Base-by-base conservation (phyloP, 2,888 invertebrate genomes). In the Cephus pygmeus region DNA sequence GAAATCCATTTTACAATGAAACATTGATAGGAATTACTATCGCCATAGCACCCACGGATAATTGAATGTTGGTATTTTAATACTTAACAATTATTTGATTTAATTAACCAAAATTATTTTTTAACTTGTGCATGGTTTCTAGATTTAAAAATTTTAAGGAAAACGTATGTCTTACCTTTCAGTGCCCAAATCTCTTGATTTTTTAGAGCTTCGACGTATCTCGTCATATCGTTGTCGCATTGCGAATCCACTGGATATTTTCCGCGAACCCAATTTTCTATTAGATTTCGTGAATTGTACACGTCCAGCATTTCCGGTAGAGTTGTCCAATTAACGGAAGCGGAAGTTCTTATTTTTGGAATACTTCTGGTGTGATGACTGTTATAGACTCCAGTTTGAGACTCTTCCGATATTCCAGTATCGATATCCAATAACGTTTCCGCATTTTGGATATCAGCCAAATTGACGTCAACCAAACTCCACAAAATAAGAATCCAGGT, bases 221-320 rank as follows among this genome's bases (percentile, higher is more conserved):
- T 84, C 31, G 88, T 87, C 33, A 91, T 83, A 75, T 91, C 90
- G 73, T 87, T 87, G 4, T 80, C 85, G 81, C 91, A 91, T 76
- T 89, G 83, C 23, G 80, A 77, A 4, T 83, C 82, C 11, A 90
- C 79, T 0, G 83, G 78, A 73, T 86, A 83, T 71, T 86, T 83
- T 71, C 93, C 91, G 1, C 85, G 83, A 12, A 69, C 15, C 94
- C 95, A 95, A 88, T 94, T 94, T n/a, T 68, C 81, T 11, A 83
- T 88, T 33, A 91, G 86, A 78, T 88, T 83, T 78, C 83, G 85
- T 23, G 87, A 83, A 81, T 87, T 89, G 75, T 88, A 91, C 73
- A 91, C 78, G 76, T 91, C 91, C 78, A 91, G 79, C 30, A 83
- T 84, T 12, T 91, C 91, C 40, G 85, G 77, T 34, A 91, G 75